Evolutionary conservation across 2,113 vertebrate species (phyloP), one percentile per base, ranked within the genome.

Genomic region (Notarius lentiginosus): DNA sequence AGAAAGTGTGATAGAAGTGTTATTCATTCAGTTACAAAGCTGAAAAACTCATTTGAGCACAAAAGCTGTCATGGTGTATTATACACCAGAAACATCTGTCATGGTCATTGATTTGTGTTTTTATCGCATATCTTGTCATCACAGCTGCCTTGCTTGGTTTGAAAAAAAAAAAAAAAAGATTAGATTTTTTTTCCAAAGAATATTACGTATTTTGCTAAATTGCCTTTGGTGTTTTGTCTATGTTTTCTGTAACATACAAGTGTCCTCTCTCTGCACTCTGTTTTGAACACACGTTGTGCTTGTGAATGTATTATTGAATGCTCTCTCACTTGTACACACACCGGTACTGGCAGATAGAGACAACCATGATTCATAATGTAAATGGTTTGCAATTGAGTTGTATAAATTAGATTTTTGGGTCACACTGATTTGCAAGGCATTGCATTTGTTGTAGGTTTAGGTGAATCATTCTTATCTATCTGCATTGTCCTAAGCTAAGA

Each of bases 251-350:
- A 86, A 70, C 51, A 75, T 88, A 83, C 51, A 81, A 73, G 76
- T 86, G 70, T 91, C 63, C 20, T 70, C 63, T 85, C 6, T 15
- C 79, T 79, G 80, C 77, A 79, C 72, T 77, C 55, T 66, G 51
- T 85, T 82, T 68, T 84, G 9, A 87, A 86, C 65, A 86, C 58
- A 86, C 83, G 79, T 83, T 55, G 60, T 89, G 80, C 70, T 90
- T 87, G 87, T 88, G 88, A 92, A 91, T 92, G 90, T 92, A 91
- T 68, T 89, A 82, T 79, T 87, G 49, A 89, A 89, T 88, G 82
- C 84, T 82, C 30, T 87, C 41, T 61, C 56, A 68, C 82, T 56
- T 68, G 51, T 22, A 83, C 76, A 61, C 61, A 79, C 82, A 73
- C 65, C 20, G 84, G 58, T 4, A 34, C 76, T 79, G 75, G 84